Conservation (phyloP, 2,888 invertebrate genomes). For the Timandra comae region DNA sequence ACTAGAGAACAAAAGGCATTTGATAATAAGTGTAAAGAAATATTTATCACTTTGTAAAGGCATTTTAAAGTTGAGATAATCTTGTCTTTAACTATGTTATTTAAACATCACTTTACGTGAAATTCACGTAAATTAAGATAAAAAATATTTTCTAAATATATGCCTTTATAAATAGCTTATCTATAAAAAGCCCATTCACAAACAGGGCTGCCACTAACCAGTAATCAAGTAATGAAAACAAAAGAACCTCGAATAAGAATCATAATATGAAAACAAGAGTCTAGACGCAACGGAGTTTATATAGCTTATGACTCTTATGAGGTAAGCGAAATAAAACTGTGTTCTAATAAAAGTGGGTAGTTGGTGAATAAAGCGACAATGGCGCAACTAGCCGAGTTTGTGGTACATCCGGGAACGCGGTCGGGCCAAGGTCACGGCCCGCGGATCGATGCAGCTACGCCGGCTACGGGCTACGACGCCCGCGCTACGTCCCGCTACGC, state of each 20-base stretch:
- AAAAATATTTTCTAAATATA: too few species aligned
- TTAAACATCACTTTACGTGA: too few species aligned
- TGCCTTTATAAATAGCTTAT: too few species aligned
- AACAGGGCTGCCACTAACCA: neutral
- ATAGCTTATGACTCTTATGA: too few species aligned
- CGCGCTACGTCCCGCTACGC: slow-evolving; percentile 23
- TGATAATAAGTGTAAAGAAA: too few species aligned
- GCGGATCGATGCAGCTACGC: slow-evolving; percentile 79
- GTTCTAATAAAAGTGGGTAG: slow-evolving; percentile 60
- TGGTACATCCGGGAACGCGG: slow-evolving; percentile 73
- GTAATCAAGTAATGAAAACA: neutral
- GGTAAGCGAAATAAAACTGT: slow-evolving; percentile 43
- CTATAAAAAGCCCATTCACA: neutral
- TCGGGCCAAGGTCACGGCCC: slow-evolving; percentile 80
- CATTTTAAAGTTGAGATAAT: too few species aligned
- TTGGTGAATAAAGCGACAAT: slow-evolving; percentile 61
- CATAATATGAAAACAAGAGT: slow-evolving; percentile 22
- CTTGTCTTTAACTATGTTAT: too few species aligned
- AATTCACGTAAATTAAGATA: too few species aligned
- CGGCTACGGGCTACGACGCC: slow-evolving; percentile 46
- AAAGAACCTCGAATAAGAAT: slow-evolving; percentile 17
- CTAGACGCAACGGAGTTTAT: slow-evolving; percentile 34
- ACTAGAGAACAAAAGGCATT: too few species aligned
- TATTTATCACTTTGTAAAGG: too few species aligned
- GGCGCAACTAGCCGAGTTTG: slow-evolving; percentile 58